A percentile compares a stretch with the other conserved stretches of the same genome.
Conservation (phyloP, 2,113 vertebrate genomes). For the Odocoileus virginianus region DNA sequence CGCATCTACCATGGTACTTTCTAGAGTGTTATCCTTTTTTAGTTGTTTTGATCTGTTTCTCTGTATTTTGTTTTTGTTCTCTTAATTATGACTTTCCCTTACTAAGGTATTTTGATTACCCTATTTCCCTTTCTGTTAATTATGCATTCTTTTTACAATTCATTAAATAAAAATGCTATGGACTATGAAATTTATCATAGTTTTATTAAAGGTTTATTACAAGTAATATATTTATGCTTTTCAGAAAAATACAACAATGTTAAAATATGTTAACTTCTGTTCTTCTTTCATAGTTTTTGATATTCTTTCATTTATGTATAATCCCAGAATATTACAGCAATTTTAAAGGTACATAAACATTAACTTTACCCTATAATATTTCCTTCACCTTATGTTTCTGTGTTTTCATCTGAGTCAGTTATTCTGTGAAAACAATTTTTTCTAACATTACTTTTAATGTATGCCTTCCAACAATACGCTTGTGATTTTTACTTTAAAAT, state of each 20-base stretch:
- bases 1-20: background rate
- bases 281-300: background rate
- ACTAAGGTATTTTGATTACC: background rate
- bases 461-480: background rate
- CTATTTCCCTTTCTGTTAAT: background rate
- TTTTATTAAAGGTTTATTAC: background rate
- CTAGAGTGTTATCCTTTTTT: background rate
- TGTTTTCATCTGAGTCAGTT: background rate
- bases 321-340: background rate
- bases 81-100: background rate
- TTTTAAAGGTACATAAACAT: background rate
- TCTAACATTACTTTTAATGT: background rate
- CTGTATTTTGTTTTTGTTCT: background rate
- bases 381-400: background rate
- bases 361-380: background rate
- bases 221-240: background rate
- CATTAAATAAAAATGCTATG: background rate
- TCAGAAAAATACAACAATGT: background rate
- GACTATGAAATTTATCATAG: background rate
- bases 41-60: background rate
- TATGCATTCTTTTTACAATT: background rate
- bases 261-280: background rate
- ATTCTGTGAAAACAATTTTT: background rate
- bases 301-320: background rate
- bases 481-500: background rate